Evolutionary conservation across 2,888 invertebrate genomes (phyloP), one percentile per base, ranked within the genome.

Genomic region (Cybosia mesomella): DNA sequence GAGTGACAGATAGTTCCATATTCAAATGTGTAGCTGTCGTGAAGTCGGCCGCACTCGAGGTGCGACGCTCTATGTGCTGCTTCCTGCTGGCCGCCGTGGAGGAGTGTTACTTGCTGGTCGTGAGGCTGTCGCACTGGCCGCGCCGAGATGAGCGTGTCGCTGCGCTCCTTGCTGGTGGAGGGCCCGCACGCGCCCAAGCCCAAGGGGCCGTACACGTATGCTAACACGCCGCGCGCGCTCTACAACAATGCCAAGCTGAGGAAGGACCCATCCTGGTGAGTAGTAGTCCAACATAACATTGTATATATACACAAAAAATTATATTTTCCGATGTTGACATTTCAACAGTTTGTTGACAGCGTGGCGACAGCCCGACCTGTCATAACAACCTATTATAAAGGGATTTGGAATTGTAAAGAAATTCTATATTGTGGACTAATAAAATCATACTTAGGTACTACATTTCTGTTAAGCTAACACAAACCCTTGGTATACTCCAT

Each of bases 151-250:
- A 91, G 90, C 84, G 90, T 91, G 77, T 91, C 93, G 66, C 87
- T 94, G 83, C 90, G 89, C 64, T 88, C 91, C 55, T 89, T 94
- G 79, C 85, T 93, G 78, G 92, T 94, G 73, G 93, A 93, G 76
- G 92, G 91, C 8, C 94, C 93, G n/a, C 89, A 87, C 73, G 86
- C 77, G 70, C 83, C 87, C 15, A 86, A 84, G 69, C 76, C 82
- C 73, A 88, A 87, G 89, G 94, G 95, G 63, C 95, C 95, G 72
- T 96, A 95, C 82, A 96, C 95, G 68, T 96, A 95, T 90, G 95
- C 95, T 85, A 96, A 95, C 89, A 95, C 95, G n/a, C 96, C 96
- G 9, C 88, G 95, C 64, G 96, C 96, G 13, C 91, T 96, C 58
- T 96, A 96, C 89, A 94, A 95, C 85, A 96, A 96, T 84, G 90